Evolutionary conservation across 2,797 vertebrate species (phyloP).

Genomic region (Rhadinocentrus ornatus): DNA sequence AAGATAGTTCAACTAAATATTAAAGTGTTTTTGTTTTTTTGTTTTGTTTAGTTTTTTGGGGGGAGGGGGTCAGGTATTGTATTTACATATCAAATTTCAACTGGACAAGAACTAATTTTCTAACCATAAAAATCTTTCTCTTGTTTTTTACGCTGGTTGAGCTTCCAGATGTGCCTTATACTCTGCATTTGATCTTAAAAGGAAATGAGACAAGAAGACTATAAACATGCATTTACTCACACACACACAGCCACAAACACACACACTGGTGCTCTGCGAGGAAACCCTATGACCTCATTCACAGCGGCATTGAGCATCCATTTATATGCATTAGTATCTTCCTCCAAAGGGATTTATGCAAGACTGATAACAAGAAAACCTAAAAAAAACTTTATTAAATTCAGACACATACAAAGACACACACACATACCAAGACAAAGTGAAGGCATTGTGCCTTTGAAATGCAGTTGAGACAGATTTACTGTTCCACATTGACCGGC

Average conservation of each 20-base stretch:
- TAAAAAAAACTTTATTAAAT: slow-evolving; percentile 43
- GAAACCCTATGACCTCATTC: slow-evolving; percentile 58
- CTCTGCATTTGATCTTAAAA: slow-evolving; percentile 59
- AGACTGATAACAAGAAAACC: slow-evolving; percentile 46
- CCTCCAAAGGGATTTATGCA: slow-evolving; percentile 36
- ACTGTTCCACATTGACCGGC: slow-evolving; percentile 55
- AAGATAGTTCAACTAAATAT: no score
- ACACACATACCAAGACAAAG: slow-evolving; percentile 31
- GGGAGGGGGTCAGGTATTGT: no score
- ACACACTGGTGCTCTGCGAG: slow-evolving; percentile 21
- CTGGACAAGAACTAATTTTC: neutral
- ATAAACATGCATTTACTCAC: slow-evolving; percentile 51
- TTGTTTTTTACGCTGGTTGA: slow-evolving; percentile 14
- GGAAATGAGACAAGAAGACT: slow-evolving; percentile 31
- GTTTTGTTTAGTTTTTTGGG: neutral
- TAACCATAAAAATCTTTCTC: neutral
- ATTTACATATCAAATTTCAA: neutral
- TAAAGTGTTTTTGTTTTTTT: neutral
- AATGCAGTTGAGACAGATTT: slow-evolving; percentile 61
- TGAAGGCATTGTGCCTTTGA: slow-evolving; percentile 55
- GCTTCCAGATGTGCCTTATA: slow-evolving; percentile 46
- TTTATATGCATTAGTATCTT: slow-evolving; percentile 44
- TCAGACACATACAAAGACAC: neutral
- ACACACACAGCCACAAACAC: slow-evolving; percentile 9
- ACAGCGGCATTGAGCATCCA: slow-evolving; percentile 52